Base-by-base conservation (phyloP, 2,797 vertebrate genomes). In the Cynopterus sphinx region DNA sequence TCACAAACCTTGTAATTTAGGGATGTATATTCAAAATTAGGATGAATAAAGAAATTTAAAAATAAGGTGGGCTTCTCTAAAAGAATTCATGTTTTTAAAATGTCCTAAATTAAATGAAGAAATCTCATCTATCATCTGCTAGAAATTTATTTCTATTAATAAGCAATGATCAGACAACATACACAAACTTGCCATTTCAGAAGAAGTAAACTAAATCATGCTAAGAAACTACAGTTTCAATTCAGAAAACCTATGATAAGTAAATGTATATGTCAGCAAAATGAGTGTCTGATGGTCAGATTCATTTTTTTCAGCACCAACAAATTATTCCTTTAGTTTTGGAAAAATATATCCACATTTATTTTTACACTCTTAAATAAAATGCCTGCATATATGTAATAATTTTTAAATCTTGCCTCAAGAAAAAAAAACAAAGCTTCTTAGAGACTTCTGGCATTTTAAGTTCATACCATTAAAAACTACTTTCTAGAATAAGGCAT, bases 391-490 rank as follows among this genome's bases (percentile, higher is more conserved):
- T 15, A 17, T 33, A 21, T 74, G 31, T 36, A 24, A 39, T 53
- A 31, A 75, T 61, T 85, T 91, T 82, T 53, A 68, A 68, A 33
- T 75, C 36, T 26, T 75, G 43, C 75, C 26, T 75, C 90, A 81
- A 93, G 90, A 51, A 93, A 93, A 51, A 9, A 90, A 93, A 81
- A 17, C 49, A 86, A 93, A 73, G 53, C 46, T 84, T 79, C 71
- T 83, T 36, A 46, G 43, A 92, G 49, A 79, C 51, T 93, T 81
- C 65, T 0, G 17, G 33, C 46, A 86, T 49, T 86, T 78, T 75
- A 81, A 73, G 36, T 81, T 93, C 51, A 53, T n/a, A 90, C 12
- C 31, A 73, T 36, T 68, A 79, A 49, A 85, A 90, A 81, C 16
- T 7, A 53, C 39, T 78, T 46, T 46, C 28, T 73, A 22, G 39